Evolutionary conservation across 2,888 invertebrate species (phyloP).

Genomic region (Subacronicta megacephala): DNA sequence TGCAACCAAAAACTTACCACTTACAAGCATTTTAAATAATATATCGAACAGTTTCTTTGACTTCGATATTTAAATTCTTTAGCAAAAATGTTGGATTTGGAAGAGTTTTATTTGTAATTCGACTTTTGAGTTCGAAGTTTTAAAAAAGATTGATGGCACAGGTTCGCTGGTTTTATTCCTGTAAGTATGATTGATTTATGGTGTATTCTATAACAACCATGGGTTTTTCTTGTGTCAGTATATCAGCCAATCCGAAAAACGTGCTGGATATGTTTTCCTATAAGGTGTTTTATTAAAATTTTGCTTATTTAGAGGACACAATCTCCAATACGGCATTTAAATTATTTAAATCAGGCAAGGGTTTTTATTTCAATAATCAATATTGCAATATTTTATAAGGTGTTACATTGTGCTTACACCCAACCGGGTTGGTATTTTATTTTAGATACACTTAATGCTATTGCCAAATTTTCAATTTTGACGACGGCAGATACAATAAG

Average conservation of each 20-base stretch:
- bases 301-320: not conserved
- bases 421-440: no score
- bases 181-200: not conserved
- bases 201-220: not conserved
- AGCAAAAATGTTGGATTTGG: conserved; percentile 17
- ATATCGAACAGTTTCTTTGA: conserved; percentile 30
- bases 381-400: no score
- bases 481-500: no score
- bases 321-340: no score
- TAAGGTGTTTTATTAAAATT: not conserved
- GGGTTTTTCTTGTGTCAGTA: no score
- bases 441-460: no score
- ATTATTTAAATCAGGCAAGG: no score
- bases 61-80: conserved; percentile 8
- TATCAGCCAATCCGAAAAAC: not conserved
- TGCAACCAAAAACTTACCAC: conserved; percentile 29
- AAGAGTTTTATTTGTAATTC: conserved; percentile 6
- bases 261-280: not conserved
- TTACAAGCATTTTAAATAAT: conserved; percentile 27
- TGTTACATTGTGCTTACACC: no score
- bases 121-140: not conserved
- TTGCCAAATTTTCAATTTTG: no score
- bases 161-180: not conserved
- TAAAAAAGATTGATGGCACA: not conserved
- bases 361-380: no score